Evolutionary conservation across 2,797 vertebrate genomes (phyloP), one percentile per base, ranked within the genome.

Genomic region (Sebastes trivittatus): DNA sequence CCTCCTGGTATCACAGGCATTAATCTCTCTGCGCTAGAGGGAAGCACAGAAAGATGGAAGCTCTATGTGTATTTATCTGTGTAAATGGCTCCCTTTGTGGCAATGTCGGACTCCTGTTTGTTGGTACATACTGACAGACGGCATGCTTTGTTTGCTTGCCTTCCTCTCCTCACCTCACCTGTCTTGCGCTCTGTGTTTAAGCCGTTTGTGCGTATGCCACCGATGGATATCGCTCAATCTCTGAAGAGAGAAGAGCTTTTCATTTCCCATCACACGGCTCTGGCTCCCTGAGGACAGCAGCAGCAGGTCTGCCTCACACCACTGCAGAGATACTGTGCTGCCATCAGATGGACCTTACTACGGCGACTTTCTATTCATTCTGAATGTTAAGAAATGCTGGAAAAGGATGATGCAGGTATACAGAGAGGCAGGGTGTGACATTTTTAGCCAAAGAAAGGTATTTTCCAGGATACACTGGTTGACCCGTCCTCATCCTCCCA

Each of bases 61-160:
- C 64, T 77, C 65, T 23, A 5, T 66, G 67, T 79, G 75, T 80
- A 23, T 85, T 77, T 74, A 59, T 84, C 64, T 84, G 74, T 72
- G 52, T 69, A 75, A 75, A 85, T 62, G 22, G 36, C 18, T 76
- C 72, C 49, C 25, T 54, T 77, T 82, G 61, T 74, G 68, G 69
- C 60, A 46, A 10, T 32, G 73, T 85, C 32, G 1, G 52, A 55
- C 46, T 75, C 49, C n/a, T 25, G 20, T 77, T 78, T 63, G 25
- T 69, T 63, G 27, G 20, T 55, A 20, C 23, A 55, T 30, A 22
- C 55, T 59, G 63, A 61, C 18, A 42, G 20, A 34, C 20, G 1
- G 27, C 7, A 13, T 38, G 55, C 36, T 79, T 56, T 66, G 46
- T 79, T 82, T 72, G 34, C 27, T 9, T 10, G 9, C 11, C 36